Percentiles rank a stretch among this genome's conserved stretches.
Evolutionary conservation across 2,113 vertebrate species (phyloP).

Genomic region (Saccopteryx leptura): DNA sequence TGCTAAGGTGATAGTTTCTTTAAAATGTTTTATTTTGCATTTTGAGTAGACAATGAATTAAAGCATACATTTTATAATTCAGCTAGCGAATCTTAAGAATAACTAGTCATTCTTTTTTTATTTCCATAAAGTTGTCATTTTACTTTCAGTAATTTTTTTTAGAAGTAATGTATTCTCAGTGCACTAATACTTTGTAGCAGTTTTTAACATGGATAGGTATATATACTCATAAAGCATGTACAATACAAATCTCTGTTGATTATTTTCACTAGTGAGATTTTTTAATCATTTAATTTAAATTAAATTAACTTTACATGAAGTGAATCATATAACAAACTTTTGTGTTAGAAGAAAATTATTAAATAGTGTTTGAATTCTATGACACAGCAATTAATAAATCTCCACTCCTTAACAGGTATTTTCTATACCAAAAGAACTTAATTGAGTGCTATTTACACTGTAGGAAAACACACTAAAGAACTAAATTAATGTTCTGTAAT

Average conservation of each 20-base stretch:
- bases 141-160: conserved; percentile 36
- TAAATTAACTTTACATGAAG: conserved; percentile 16
- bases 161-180: background rate
- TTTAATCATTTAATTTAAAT: conserved; percentile 49
- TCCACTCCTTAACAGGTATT: conserved; percentile 10
- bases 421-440: conserved; percentile 15
- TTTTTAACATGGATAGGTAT: background rate
- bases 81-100: conserved; percentile 40
- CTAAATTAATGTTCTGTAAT: background rate
- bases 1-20: conserved; percentile 28
- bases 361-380: conserved; percentile 61
- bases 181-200: background rate
- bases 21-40: conserved; percentile 8
- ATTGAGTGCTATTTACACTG: conserved; percentile 31
- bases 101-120: conserved; percentile 33
- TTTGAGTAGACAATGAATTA: conserved; percentile 37
- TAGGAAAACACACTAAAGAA: background rate
- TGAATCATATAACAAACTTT: conserved; percentile 7
- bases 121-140: conserved; percentile 35
- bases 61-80: conserved; percentile 56
- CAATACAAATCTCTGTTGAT: conserved; percentile 29
- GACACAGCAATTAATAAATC: conserved; percentile 16
- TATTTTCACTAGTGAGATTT: background rate
- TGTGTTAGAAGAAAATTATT: background rate
- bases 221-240: background rate